These are phyloP conservation scores for Amiota minor DNA, from an alignment of 2,888 invertebrate genomes.

Conservation along the genomic window DNA sequence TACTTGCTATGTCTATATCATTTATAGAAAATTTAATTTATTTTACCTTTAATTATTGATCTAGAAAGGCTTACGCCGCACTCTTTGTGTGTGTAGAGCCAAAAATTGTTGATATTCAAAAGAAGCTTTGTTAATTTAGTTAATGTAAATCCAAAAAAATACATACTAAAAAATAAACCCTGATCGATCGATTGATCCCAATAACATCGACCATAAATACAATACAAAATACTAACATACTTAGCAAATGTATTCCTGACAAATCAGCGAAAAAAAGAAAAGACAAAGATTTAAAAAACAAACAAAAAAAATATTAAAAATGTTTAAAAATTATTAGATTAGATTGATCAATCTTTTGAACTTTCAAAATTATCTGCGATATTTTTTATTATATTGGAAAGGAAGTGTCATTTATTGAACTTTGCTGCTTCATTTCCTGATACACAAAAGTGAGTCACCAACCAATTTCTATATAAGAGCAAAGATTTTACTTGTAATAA, in stretches of 20 bases:
- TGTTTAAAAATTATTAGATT: not conserved
- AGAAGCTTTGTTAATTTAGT: constrained; percentile 17
- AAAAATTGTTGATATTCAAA: constrained; percentile 22
- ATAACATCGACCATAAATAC: not conserved
- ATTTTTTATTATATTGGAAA: no score
- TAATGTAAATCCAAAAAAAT: constrained; percentile 5
- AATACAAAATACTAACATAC: not conserved
- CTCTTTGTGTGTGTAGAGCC: not conserved
- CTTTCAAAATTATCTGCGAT: no score
- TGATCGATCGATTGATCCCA: not conserved
- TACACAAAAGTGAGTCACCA: no score
- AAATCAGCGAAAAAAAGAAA: constrained; percentile 1
- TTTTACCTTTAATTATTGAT: not conserved
- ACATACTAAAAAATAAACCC: not conserved
- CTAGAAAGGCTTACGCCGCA: not conserved
- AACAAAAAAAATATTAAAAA: no score
- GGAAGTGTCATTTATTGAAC: no score
- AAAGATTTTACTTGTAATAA: no score
- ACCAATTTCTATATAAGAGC: no score
- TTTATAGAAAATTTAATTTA: not conserved
- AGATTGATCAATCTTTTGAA: no score
- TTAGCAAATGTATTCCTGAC: constrained; percentile 8
- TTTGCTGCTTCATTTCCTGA: no score
- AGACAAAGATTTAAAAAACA: not conserved
- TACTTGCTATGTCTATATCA: not conserved